Conservation (phyloP, 2,888 invertebrate genomes). For the Caenorhabditis drosophilae region DNA sequence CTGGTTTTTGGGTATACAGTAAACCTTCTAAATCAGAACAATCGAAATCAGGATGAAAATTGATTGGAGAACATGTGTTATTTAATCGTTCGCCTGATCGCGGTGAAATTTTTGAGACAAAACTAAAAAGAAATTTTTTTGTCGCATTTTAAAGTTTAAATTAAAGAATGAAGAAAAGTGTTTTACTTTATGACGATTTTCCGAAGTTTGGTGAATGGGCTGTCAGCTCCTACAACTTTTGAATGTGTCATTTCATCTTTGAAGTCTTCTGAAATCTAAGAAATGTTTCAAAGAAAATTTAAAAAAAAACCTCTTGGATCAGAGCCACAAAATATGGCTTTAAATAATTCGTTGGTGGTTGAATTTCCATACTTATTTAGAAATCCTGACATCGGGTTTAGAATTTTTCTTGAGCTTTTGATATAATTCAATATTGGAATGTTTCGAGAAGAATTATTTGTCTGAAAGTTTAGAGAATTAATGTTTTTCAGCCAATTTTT, state of each 20-base stretch:
- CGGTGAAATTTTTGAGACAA: constrained; percentile 39
- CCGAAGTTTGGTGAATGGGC: constrained; percentile 39
- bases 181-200: constrained; percentile 37
- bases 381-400: constrained; percentile 21
- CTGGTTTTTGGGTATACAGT: constrained; percentile 29
- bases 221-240: constrained; percentile 28
- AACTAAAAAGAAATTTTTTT: no score
- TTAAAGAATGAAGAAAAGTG: no score
- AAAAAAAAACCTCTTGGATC: constrained; percentile 26
- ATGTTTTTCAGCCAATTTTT: no score
- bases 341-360: constrained; percentile 13
- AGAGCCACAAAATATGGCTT: constrained; percentile 37
- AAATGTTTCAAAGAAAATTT: neutral
- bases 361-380: constrained; percentile 24
- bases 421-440: neutral
- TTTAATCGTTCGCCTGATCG: constrained; percentile 35
- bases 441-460: neutral
- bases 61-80: constrained; percentile 38
- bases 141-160: no score
- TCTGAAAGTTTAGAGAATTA: neutral
- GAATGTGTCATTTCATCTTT: constrained; percentile 24
- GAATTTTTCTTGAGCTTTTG: constrained; percentile 1
- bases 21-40: constrained; percentile 38
- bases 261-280: constrained; percentile 6
- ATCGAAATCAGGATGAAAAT: constrained; percentile 30